phyloP scores from a whole-genome alignment of 1,140 invertebrate genomes.

The Sarcophaga peregrina region DNA sequence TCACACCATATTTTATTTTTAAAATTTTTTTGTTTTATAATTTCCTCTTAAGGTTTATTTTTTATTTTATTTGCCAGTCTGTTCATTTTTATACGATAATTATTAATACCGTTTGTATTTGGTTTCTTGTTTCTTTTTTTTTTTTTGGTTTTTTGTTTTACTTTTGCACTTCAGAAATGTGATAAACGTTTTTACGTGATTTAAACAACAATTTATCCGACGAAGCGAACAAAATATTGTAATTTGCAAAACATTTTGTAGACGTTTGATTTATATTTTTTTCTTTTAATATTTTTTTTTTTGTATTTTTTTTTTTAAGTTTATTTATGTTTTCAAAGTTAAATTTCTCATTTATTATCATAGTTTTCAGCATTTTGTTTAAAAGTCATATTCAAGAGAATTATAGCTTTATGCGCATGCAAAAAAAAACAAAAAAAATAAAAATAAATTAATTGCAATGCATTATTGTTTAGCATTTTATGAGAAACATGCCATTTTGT shows the following conservation, averaged over 20 bases:
- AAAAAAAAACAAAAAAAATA: no score
- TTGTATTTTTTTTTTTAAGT: background rate
- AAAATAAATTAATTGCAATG: no score
- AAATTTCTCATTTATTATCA: no score
- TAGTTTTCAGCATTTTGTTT: no score
- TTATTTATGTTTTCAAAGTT: no score
- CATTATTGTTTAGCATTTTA: no score
- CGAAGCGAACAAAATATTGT: background rate
- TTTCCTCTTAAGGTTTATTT: background rate
- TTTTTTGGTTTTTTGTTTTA: background rate
- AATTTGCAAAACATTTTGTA: conserved; percentile 19
- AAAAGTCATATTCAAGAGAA: no score
- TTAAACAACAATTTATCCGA: conserved; percentile 24
- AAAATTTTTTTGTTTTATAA: background rate
- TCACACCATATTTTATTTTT: conserved; percentile 19
- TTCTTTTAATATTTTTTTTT: background rate
- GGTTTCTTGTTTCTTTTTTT: background rate
- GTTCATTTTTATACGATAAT: conserved; percentile 16
- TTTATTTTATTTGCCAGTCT: background rate
- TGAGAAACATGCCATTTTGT: no score
- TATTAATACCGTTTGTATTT: background rate
- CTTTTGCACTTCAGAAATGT: conserved; percentile 18
- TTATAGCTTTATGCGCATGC: no score
- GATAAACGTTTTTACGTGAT: conserved; percentile 40
- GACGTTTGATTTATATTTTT: background rate